Evolutionary conservation across 2,888 invertebrate species (phyloP), one percentile per base, ranked within the genome.

Genomic region (Portevinia maculata): DNA sequence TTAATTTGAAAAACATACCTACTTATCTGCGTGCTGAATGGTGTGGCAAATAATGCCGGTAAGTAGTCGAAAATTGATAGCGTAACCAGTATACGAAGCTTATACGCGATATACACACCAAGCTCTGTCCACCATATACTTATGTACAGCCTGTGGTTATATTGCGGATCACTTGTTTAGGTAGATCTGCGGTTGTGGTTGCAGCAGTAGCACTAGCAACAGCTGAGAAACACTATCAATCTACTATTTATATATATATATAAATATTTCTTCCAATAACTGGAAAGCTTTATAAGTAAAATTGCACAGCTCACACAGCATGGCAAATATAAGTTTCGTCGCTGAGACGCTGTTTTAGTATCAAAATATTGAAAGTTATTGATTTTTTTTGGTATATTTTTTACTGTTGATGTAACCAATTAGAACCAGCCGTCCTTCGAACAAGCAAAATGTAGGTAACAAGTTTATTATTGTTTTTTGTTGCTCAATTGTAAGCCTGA

Each of bases 351-450:
- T 46, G 37, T 32, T 37, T 44, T 19, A 15, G 32, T 32, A 44
- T 39, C 32, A 48, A 73, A 73, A 46, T 64, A 55, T 55, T 55
- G 62, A 60, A 70, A 70, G 50, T 55, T 55, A 69, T 57, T 67
- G 67, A 67, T 13, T 55, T 41, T 37, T 32, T 15, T 21, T 70
- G n/a, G 17, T 46, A 1, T 41, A 3, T 17, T 21, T 64, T 8
- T 13, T 8, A 46, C 44, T 53, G 24, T 13, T 15, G 28, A 34
- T 48, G 13, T 44, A 28, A 32, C 55, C 8, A 41, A 57, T 74
- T 50, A 65, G 64, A 65, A 65, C 74, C 50, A 34, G 28, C 65
- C 59, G 74, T 75, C 74, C 74, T 75, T 75, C 74, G 52, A 15
- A 19, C 41, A 1, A 9, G 52, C 41, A 15, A 60, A 41, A 74